Conservation (phyloP, 2,797 vertebrate species). For the Trachops cirrhosus region DNA sequence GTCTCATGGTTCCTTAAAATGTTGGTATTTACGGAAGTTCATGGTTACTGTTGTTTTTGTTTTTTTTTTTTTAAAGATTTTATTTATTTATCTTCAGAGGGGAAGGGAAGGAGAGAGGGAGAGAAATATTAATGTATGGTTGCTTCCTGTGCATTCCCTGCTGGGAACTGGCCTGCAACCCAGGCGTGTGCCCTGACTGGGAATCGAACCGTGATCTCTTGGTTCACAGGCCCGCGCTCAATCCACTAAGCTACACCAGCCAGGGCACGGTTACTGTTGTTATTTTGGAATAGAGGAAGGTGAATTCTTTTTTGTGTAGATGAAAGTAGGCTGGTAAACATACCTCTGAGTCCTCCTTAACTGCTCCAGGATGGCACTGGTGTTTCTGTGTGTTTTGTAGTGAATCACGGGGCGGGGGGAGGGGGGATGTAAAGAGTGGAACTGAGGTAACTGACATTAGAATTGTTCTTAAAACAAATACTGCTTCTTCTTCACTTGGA, state of each 20-base stretch:
- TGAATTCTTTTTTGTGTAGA: neutral
- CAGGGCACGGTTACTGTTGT: too few species aligned
- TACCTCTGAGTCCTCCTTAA: neutral
- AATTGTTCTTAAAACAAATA: constrained; percentile 38
- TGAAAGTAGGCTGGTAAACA: neutral
- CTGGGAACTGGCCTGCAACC: too few species aligned
- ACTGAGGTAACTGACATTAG: neutral
- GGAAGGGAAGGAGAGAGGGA: too few species aligned
- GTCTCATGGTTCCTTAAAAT: constrained; percentile 67
- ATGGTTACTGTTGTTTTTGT: constrained; percentile 44
- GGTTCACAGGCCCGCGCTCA: too few species aligned
- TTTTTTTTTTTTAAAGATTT: too few species aligned
- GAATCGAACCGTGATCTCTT: too few species aligned
- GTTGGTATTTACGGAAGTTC: constrained; percentile 51
- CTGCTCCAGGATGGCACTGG: neutral
- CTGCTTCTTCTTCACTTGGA: neutral
- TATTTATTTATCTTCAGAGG: too few species aligned
- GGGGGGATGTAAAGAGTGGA: neutral
- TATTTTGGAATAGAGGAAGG: constrained; percentile 37
- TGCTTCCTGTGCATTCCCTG: too few species aligned
- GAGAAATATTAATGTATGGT: too few species aligned
- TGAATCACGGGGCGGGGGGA: neutral
- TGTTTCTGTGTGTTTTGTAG: neutral
- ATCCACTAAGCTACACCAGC: too few species aligned
- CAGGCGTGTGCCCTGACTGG: too few species aligned